Base-by-base conservation (phyloP, 2,113 vertebrate genomes). In the Halcyon malimbica region DNA sequence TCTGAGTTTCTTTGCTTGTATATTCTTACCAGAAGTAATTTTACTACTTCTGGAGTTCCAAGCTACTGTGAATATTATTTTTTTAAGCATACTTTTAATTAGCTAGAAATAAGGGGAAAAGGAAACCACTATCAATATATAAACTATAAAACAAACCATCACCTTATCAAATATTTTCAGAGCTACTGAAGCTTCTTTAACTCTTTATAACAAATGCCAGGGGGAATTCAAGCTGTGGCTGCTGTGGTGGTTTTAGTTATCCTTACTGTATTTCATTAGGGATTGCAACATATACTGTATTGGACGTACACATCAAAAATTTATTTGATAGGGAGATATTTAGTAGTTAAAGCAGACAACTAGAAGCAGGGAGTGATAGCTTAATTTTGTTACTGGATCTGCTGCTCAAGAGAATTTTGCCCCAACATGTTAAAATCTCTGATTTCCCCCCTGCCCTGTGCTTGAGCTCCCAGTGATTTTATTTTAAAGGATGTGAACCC, bases 391-490 rank as follows among this genome's bases (percentile, higher is more conserved):
- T 51, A 31, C 8, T 33, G 7, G 16, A 8, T 74, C 50, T 89
- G 29, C 35, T 65, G 17, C 54, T 78, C 24, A 70, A 62, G n/a
- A 59, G 9, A 33, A 63, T 80, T 75, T 67, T 16, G 5, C 12
- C 18, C 1, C 0, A 13, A 42, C 70, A 53, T 50, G 1, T 46
- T 48, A 48, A 80, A 76, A 77, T 4, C 0, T 13, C 25, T 18
- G 12, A 42, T 42, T 42, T 42, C 41, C 41, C 41, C 14, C 41
- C 41, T 42, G 41, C 41, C 41, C 13, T 79, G 2, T 64, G 11
- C 28, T 50, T 77, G 41, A 74, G 10, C 12, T 63, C 21, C 9
- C 5, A 74, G 8, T 19, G 39, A 9, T 19, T 79, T 59, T 75
- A 12, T 63, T 89, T 42, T 29, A 51, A 42, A 41, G 11, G 8